These are phyloP conservation scores for Drosophila dives DNA, from an alignment of 2,888 invertebrate species.

Conservation along the genomic window DNA sequence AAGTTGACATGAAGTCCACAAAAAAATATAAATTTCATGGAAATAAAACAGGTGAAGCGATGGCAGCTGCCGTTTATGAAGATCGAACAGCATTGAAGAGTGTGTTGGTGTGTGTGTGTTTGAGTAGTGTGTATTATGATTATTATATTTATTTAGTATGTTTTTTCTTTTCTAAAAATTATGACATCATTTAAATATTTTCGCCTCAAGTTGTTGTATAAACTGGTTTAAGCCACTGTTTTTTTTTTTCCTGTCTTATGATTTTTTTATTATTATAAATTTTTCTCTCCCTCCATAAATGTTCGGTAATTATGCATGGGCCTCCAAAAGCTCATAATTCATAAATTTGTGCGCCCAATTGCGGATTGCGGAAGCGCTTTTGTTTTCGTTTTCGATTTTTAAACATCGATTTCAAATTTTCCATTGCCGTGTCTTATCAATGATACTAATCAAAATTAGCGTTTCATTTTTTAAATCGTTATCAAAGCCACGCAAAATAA, in stretches of 20 bases:
- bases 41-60: slow-evolving; percentile 50
- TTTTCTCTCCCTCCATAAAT: slow-evolving; percentile 40
- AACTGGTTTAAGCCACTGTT: slow-evolving; percentile 72
- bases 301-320: slow-evolving; percentile 67
- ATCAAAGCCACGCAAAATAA: slow-evolving; percentile 30
- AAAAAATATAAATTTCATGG: slow-evolving; percentile 6
- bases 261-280: slow-evolving; percentile 29
- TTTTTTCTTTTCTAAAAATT: slow-evolving; percentile 68
- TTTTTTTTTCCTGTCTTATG: slow-evolving; percentile 27
- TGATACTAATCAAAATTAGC: slow-evolving; percentile 2
- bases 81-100: slow-evolving; percentile 39
- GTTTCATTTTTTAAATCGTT: slow-evolving; percentile 7
- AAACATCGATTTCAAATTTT: slow-evolving; percentile 35
- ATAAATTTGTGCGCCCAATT: slow-evolving; percentile 73
- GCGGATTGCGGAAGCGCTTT: slow-evolving; percentile 72
- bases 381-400: slow-evolving; percentile 48
- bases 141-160: slow-evolving; percentile 64
- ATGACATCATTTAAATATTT: slow-evolving; percentile 81
- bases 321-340: slow-evolving; percentile 70
- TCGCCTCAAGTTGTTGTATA: slow-evolving; percentile 66
- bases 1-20: slow-evolving; percentile 57
- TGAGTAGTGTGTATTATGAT: slow-evolving; percentile 70
- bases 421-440: slow-evolving; percentile 61
- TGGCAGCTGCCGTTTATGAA: slow-evolving; percentile 53
- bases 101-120: slow-evolving; percentile 25